These are phyloP conservation scores for Ophion ventricosus DNA, from an alignment of 2,888 invertebrate genomes.

Conservation along the genomic window DNA sequence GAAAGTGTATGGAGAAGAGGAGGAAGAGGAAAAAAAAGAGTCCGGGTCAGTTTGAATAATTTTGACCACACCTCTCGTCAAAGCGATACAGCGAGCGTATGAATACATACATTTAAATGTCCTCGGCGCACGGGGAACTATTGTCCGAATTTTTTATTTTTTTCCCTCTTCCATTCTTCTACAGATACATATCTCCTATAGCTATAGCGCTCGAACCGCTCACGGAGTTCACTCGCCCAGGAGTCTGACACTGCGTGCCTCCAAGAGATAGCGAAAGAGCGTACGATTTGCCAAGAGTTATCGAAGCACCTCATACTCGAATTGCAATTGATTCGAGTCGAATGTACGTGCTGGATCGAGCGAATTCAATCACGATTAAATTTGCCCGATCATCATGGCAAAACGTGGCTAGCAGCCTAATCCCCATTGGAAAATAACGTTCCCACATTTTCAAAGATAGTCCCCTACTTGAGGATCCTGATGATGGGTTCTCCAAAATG, in stretches of 20 bases:
- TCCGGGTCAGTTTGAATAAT: slow-evolving; percentile 83
- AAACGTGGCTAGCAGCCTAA: slow-evolving; percentile 19
- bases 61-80: slow-evolving; percentile 84
- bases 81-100: slow-evolving; percentile 81
- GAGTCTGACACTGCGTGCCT: not conserved
- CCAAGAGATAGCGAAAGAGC: slow-evolving; percentile 14
- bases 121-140: slow-evolving; percentile 77
- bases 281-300: slow-evolving; percentile 12
- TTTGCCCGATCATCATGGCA: slow-evolving; percentile 42
- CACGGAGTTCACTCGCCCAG: slow-evolving; percentile 10
- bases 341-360: slow-evolving; percentile 36
- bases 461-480: not conserved
- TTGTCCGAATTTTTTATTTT: slow-evolving; percentile 80
- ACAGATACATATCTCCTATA: slow-evolving; percentile 26
- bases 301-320: not conserved
- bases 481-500: slow-evolving; percentile 17
- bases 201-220: slow-evolving; percentile 14
- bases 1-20: slow-evolving; percentile 42
- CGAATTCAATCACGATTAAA: slow-evolving; percentile 52
- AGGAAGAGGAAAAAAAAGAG: slow-evolving; percentile 77
- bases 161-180: slow-evolving; percentile 38
- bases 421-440: slow-evolving; percentile 40
- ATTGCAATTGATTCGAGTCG: slow-evolving; percentile 9
- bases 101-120: slow-evolving; percentile 83
- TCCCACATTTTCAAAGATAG: slow-evolving; percentile 30